Evolutionary conservation across 2,888 invertebrate genomes (phyloP).

Genomic region (Andrena flavipes): DNA sequence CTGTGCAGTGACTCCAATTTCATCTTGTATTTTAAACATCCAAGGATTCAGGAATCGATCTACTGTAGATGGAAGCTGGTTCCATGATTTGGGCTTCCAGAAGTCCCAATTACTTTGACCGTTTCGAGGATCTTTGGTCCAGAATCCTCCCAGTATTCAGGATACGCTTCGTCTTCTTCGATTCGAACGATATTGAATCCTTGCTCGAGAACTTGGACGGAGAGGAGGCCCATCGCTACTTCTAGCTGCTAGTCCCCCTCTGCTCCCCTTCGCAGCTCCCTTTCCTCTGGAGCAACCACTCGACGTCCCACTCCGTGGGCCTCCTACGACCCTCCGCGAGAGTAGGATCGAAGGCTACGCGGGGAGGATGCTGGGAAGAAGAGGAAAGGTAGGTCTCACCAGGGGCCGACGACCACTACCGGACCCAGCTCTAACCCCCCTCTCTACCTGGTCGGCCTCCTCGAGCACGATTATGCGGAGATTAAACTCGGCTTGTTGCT

Average conservation of each 20-base stretch:
- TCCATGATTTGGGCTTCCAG: no score
- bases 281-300: slow-evolving; percentile 35
- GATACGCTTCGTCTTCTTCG: background rate
- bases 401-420: slow-evolving; percentile 73
- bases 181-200: background rate
- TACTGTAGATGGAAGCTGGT: no score
- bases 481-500: slow-evolving; percentile 60
- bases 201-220: slow-evolving; percentile 5
- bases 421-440: slow-evolving; percentile 52
- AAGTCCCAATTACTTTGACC: background rate
- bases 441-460: slow-evolving; percentile 43
- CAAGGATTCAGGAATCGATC: no score
- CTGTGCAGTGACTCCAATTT: background rate
- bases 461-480: slow-evolving; percentile 60
- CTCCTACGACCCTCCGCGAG: slow-evolving; percentile 59
- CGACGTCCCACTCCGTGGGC: slow-evolving; percentile 47
- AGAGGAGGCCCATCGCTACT: slow-evolving; percentile 12
- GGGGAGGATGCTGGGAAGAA: slow-evolving; percentile 56
- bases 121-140: background rate
- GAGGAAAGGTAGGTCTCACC: slow-evolving; percentile 59
- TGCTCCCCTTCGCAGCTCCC: slow-evolving; percentile 16
- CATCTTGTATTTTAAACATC: no score
- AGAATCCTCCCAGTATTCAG: background rate
- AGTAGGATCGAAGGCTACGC: slow-evolving; percentile 57
- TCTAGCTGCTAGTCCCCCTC: slow-evolving; percentile 23